A percentile compares a stretch with the other conserved stretches of the same genome.
Evolutionary conservation across 2,888 invertebrate species (phyloP).

Genomic region (Dioctria linearis): DNA sequence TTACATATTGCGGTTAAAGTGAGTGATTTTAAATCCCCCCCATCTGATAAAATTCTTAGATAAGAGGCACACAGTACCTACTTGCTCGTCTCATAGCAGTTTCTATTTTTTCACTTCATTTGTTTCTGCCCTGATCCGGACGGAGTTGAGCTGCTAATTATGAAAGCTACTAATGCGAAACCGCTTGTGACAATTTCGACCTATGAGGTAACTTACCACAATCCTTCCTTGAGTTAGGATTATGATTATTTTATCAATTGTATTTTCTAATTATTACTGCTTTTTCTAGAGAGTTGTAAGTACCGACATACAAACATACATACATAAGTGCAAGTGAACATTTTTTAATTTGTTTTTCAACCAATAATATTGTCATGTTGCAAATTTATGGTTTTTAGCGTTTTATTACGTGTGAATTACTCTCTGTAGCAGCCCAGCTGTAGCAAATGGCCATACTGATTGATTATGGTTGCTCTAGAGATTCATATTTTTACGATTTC

Average conservation of each 20-base stretch:
- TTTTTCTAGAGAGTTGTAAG: background rate
- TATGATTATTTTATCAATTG: background rate
- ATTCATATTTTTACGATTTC: background rate
- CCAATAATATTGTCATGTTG: background rate
- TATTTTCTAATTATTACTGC: background rate
- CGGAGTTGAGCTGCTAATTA: slow-evolving; percentile 45
- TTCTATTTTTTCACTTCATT: slow-evolving; percentile 33
- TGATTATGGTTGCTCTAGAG: background rate
- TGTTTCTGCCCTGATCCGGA: slow-evolving; percentile 26
- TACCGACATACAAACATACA: too few species aligned
- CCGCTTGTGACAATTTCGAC: slow-evolving; percentile 66
- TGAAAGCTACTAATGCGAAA: slow-evolving; percentile 62
- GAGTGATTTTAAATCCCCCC: slow-evolving; percentile 18
- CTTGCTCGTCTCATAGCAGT: background rate
- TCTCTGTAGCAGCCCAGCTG: background rate
- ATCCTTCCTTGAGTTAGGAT: background rate
- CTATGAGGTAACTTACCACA: slow-evolving; percentile 63
- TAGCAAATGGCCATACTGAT: background rate
- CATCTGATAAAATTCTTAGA: slow-evolving; percentile 40
- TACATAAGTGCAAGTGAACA: background rate
- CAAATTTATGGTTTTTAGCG: background rate
- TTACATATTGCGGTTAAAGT: background rate
- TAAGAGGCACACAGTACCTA: slow-evolving; percentile 10
- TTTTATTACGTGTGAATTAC: slow-evolving; percentile 4
- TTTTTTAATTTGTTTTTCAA: background rate